A percentile compares a stretch with the other conserved stretches of the same genome.
Evolutionary conservation across 2,113 vertebrate genomes (phyloP).

Genomic region (Hippocampus comes): DNA sequence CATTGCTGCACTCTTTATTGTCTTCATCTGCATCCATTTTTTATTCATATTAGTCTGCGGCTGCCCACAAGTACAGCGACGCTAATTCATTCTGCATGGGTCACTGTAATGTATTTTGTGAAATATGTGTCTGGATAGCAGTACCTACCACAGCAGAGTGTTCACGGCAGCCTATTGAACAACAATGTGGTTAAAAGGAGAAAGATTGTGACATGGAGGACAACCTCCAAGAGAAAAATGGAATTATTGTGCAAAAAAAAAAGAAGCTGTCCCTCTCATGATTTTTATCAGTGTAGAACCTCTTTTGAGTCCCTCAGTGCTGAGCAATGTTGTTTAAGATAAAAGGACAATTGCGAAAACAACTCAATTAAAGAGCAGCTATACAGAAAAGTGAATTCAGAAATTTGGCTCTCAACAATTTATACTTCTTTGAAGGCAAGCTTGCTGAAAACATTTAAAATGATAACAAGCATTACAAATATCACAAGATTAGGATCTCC

Average conservation of each 20-base stretch:
- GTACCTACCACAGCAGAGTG: not conserved
- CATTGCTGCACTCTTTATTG: slow-evolving; percentile 17
- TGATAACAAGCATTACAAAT: too few relatives aligned
- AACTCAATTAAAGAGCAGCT: too few relatives aligned
- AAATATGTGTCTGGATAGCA: slow-evolving; percentile 16
- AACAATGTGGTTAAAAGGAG: not conserved
- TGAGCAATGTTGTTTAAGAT: not conserved
- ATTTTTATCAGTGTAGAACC: not conserved
- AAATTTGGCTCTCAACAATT: too few relatives aligned
- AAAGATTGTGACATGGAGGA: not conserved
- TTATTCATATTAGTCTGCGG: slow-evolving; percentile 29
- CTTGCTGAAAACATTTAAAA: too few relatives aligned
- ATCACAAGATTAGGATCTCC: too few relatives aligned
- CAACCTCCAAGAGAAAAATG: not conserved
- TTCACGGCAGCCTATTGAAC: slow-evolving; percentile 36
- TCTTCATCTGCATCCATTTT: slow-evolving; percentile 23
- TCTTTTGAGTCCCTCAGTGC: not conserved
- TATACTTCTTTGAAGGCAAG: too few relatives aligned
- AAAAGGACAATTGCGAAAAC: not conserved
- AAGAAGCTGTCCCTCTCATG: too few relatives aligned
- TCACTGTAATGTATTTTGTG: slow-evolving; percentile 12
- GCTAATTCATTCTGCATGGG: slow-evolving; percentile 35
- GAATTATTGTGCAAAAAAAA: too few relatives aligned
- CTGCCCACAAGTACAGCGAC: slow-evolving; percentile 35
- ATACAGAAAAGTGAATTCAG: too few relatives aligned